These are phyloP conservation scores for Passer domesticus DNA, from an alignment of 2,113 vertebrate species.

Conservation along the genomic window DNA sequence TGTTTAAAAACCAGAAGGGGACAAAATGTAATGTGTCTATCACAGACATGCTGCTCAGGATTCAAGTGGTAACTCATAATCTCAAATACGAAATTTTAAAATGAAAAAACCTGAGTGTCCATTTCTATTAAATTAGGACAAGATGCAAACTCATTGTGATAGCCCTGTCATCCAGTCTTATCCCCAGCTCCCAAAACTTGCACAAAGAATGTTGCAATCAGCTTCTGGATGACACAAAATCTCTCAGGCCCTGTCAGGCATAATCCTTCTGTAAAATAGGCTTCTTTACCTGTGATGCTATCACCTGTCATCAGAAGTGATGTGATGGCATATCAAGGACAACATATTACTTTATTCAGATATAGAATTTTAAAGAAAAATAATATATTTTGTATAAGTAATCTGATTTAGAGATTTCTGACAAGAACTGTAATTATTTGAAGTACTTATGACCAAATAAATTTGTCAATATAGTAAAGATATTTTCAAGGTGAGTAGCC, in stretches of 20 bases:
- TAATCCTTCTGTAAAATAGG: slow-evolving; percentile 73
- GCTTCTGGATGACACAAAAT: slow-evolving; percentile 64
- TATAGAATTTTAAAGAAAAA: not conserved
- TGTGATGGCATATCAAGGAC: slow-evolving; percentile 57
- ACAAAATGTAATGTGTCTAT: slow-evolving; percentile 37
- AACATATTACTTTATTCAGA: slow-evolving; percentile 32
- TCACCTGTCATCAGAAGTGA: slow-evolving; percentile 64
- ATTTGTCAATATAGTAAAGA: slow-evolving; percentile 66
- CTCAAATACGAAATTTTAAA: slow-evolving; percentile 41
- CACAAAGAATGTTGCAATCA: slow-evolving; percentile 45
- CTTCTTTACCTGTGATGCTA: slow-evolving; percentile 63
- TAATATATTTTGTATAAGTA: slow-evolving; percentile 53
- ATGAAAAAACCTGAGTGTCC: slow-evolving; percentile 3
- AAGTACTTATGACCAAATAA: slow-evolving; percentile 62
- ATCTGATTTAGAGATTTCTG: slow-evolving; percentile 56
- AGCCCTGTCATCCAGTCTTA: slow-evolving; percentile 54
- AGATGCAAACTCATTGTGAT: slow-evolving; percentile 54
- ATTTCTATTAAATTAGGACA: slow-evolving; percentile 49
- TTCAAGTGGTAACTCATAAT: slow-evolving; percentile 14
- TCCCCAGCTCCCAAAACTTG: slow-evolving; percentile 46
- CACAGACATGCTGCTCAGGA: not conserved
- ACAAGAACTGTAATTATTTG: slow-evolving; percentile 66
- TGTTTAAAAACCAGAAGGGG: slow-evolving; percentile 41
- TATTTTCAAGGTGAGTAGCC: slow-evolving; percentile 55
- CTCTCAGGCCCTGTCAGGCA: slow-evolving; percentile 61